Evolutionary conservation across 1,140 invertebrate species (phyloP), one percentile per base, ranked within the genome.

Genomic region (Neodiprion lecontei): DNA sequence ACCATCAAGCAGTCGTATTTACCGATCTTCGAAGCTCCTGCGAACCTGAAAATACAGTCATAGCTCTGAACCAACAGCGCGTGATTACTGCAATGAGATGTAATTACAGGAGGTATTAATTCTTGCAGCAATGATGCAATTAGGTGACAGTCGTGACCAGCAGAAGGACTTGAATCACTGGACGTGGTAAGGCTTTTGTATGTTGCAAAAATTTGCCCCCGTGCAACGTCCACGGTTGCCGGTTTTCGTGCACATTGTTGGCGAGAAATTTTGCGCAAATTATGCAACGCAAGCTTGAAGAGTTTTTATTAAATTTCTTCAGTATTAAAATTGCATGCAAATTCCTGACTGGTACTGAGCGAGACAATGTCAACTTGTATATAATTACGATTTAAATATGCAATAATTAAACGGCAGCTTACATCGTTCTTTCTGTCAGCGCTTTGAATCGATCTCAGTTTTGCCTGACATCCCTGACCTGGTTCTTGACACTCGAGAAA

Each of bases 401-500:
- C 50, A 53, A 53, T 53, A 53, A 14, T 53, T 53, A 53, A 53
- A 53, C 10, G n/a, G 50, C 50, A 53, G 10, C n/a, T 53, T 1
- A 53, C 10, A 53, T 53, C n/a, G 10, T 53, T 53, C 50, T 21
- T 0, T 21, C 17, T 21, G 17, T 21, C 10, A 53, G 50, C 50
- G n/a, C 50, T n/a, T 53, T 53, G 50, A 61, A 9, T 17, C n/a
- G n/a, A 17, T 61, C 53, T 61, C 53, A 17, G 0, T 61, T 61
- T 61, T 61, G n/a, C 53, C 9, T 61, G 53, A 12, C 5, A 61
- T 61, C 53, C 53, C 53, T 61, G 53, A 61, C 53, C 53, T 61
- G 53, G 53, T 61, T 61, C 8, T 61, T 12, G 53, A 61, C 53
- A 61, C 53, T 61, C 53, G 53, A 61, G n/a, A 61, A 61, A 61